These are phyloP conservation scores for Choloepus hoffmanni DNA, from an alignment of 2,113 vertebrate species.

Conservation along the genomic window DNA sequence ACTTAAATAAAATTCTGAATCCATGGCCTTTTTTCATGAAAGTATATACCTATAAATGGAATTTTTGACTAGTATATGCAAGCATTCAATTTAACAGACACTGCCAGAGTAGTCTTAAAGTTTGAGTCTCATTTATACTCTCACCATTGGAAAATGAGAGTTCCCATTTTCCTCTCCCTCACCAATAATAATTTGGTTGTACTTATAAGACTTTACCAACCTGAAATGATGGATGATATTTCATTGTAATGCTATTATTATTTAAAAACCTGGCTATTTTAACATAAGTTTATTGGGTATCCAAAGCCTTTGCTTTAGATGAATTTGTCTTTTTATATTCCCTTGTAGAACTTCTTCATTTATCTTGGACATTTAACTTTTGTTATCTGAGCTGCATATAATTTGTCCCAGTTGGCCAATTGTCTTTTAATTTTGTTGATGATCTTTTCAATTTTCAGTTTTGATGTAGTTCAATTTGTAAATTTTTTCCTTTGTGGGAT, in stretches of 20 bases:
- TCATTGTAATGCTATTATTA: background rate
- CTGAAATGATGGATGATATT: background rate
- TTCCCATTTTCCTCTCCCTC: background rate
- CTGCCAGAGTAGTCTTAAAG: background rate
- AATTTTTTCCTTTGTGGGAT: background rate
- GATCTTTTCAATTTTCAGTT: background rate
- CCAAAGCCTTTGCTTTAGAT: background rate
- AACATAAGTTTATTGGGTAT: background rate
- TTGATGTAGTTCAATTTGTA: background rate
- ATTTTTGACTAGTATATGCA: background rate
- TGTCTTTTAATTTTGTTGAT: background rate
- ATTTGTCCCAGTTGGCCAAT: background rate
- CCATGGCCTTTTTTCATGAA: background rate
- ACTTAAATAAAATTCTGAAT: background rate
- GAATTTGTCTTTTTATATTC: background rate
- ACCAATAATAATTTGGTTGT: background rate
- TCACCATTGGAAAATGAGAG: background rate
- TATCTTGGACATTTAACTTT: background rate
- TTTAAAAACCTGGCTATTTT: background rate
- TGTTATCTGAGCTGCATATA: background rate
- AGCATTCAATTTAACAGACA: background rate
- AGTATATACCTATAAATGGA: background rate
- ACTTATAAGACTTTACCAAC: background rate
- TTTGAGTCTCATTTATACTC: background rate
- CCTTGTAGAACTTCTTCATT: background rate